A percentile compares a stretch with the other conserved stretches of the same genome.
Conservation (phyloP, 2,113 vertebrate genomes). For the Seriola quinqueradiata region DNA sequence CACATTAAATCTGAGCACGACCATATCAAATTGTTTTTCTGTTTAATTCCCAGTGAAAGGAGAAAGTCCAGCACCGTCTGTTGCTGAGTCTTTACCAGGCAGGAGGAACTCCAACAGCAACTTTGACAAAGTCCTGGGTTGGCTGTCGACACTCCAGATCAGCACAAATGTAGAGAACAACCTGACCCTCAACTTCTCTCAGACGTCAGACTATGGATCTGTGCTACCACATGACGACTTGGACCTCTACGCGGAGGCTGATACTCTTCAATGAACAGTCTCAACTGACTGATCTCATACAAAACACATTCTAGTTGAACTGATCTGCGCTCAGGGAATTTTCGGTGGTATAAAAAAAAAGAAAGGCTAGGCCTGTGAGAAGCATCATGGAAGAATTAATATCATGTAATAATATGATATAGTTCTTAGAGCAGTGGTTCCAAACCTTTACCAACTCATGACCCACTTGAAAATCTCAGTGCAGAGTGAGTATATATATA, state of each 20-base stretch:
- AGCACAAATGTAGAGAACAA: slow-evolving; percentile 5
- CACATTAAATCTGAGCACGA: neutral
- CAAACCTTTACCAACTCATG: too few species aligned
- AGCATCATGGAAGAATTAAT: neutral
- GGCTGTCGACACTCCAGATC: slow-evolving; percentile 43
- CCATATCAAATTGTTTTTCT: neutral
- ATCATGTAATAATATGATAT: neutral
- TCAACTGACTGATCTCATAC: neutral
- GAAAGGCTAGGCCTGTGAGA: neutral
- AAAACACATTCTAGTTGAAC: neutral
- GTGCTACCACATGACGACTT: accelerated
- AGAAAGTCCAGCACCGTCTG: neutral
- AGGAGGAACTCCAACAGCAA: neutral
- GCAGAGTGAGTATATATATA: too few species aligned
- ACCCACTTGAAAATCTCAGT: too few species aligned
- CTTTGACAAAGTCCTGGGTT: slow-evolving; percentile 20
- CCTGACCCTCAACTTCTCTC: slow-evolving; percentile 45
- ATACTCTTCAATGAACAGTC: neutral
- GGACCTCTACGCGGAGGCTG: neutral
- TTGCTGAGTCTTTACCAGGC: neutral
- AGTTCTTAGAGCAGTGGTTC: too few species aligned
- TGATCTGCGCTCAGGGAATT: neutral
- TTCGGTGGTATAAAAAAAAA: neutral
- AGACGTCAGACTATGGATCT: slow-evolving; percentile 56
- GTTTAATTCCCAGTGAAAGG: slow-evolving; percentile 47